Evolutionary conservation across 2,113 vertebrate species (phyloP).

Genomic region (Mastomys coucha): DNA sequence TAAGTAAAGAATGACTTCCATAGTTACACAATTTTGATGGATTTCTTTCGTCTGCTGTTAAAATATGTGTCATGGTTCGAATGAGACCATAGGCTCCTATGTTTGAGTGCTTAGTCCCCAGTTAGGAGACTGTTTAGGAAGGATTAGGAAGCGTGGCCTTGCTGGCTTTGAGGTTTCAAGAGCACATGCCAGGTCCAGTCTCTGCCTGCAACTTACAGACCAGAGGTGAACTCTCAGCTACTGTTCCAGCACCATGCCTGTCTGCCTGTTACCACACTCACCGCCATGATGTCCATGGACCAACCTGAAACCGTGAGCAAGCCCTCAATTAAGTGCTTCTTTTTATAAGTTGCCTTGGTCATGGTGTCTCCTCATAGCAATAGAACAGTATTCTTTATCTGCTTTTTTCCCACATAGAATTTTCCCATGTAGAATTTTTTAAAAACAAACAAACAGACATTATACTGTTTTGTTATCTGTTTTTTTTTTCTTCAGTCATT

Average conservation of each 20-base stretch:
- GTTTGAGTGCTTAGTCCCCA: not conserved
- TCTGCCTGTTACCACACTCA: not conserved
- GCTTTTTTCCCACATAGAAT: not conserved
- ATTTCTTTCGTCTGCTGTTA: constrained; percentile 32
- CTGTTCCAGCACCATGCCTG: not conserved
- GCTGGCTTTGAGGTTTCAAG: not conserved
- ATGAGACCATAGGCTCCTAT: not conserved
- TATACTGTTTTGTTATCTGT: not conserved
- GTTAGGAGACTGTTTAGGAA: not conserved
- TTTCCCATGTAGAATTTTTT: not conserved
- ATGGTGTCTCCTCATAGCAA: not conserved
- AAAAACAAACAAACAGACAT: not conserved
- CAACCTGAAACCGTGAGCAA: not conserved
- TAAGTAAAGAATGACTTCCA: not conserved
- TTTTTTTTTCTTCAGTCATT: constrained; percentile 11
- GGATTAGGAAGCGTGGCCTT: not conserved
- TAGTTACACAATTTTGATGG: constrained; percentile 26
- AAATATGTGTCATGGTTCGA: not conserved
- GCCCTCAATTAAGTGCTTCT: not conserved
- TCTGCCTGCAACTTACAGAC: not conserved
- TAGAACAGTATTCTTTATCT: not conserved
- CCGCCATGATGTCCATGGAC: not conserved
- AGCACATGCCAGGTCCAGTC: not conserved
- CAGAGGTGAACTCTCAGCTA: not conserved
- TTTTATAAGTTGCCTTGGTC: not conserved